Conservation (phyloP, 2,797 vertebrate genomes). For the Avahi laniger region DNA sequence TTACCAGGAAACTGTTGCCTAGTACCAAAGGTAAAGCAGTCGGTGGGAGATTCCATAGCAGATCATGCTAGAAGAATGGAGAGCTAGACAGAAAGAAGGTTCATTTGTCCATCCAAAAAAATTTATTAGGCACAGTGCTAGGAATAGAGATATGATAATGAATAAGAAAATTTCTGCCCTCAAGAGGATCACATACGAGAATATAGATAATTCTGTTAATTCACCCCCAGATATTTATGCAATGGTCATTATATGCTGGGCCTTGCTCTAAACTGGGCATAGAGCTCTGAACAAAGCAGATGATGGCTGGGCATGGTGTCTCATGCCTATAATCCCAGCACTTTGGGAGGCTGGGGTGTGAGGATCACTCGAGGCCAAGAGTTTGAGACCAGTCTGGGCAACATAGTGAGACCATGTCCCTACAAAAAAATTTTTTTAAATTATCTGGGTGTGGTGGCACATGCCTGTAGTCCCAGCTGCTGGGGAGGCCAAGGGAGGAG, state of each 20-base stretch:
- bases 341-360: not conserved
- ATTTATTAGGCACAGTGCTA: not conserved
- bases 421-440: not conserved
- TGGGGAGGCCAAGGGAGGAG: not conserved
- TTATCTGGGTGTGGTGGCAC: not conserved
- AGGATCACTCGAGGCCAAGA: not conserved
- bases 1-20: not conserved
- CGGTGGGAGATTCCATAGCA: not conserved
- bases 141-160: not conserved
- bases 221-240: not conserved
- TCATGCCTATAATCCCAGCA: not conserved
- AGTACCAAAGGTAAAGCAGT: not conserved
- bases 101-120: not conserved
- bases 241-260: not conserved
- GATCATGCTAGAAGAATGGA: not conserved
- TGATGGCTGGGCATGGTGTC: not conserved
- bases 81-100: not conserved
- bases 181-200: not conserved
- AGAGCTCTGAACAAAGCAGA: not conserved
- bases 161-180: not conserved
- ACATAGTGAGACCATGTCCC: not conserved
- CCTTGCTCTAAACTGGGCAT: not conserved
- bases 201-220: not conserved
- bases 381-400: not conserved
- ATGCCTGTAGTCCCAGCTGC: not conserved